Evolutionary conservation across 2,888 invertebrate genomes (phyloP).

Genomic region (Myathropa florea): DNA sequence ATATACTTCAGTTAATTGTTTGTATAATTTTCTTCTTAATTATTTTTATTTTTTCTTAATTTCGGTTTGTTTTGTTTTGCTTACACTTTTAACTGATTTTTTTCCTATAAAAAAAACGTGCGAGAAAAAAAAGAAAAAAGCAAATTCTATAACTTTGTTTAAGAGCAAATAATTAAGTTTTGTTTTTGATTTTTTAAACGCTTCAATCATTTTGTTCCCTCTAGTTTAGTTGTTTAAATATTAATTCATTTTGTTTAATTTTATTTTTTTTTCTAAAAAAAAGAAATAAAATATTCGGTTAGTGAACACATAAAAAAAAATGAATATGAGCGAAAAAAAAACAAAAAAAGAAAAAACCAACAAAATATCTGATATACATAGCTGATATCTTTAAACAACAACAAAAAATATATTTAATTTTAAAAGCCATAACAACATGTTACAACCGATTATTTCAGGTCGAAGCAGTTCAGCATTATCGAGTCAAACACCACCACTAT

Average conservation of each 20-base stretch:
- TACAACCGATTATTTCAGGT: constrained; percentile 72
- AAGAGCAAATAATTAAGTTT: constrained; percentile 52
- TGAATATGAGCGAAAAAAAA: background rate
- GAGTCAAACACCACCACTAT: constrained; percentile 77
- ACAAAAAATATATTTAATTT: background rate
- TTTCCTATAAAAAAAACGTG: constrained; percentile 16
- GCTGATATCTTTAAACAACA: background rate
- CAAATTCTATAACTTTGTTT: constrained; percentile 70
- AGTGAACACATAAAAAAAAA: background rate
- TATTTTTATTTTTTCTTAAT: constrained; percentile 13
- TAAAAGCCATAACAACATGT: constrained; percentile 55
- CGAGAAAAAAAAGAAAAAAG: constrained; percentile 58
- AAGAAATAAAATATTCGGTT: background rate
- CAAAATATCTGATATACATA: background rate
- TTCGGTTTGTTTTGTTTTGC: constrained; percentile 68
- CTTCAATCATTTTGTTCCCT: constrained; percentile 30
- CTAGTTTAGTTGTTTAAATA: constrained; percentile 24
- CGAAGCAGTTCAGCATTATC: constrained; percentile 77
- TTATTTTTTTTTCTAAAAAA: constrained; percentile 17
- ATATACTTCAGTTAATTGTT: constrained; percentile 33
- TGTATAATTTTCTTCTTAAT: constrained; percentile 44
- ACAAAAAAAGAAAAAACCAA: background rate
- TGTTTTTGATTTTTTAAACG: constrained; percentile 31
- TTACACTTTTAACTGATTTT: constrained; percentile 51
- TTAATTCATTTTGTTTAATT: constrained; percentile 68